Evolutionary conservation across 2,797 vertebrate species (phyloP).

Genomic region (Scarus forsteni): DNA sequence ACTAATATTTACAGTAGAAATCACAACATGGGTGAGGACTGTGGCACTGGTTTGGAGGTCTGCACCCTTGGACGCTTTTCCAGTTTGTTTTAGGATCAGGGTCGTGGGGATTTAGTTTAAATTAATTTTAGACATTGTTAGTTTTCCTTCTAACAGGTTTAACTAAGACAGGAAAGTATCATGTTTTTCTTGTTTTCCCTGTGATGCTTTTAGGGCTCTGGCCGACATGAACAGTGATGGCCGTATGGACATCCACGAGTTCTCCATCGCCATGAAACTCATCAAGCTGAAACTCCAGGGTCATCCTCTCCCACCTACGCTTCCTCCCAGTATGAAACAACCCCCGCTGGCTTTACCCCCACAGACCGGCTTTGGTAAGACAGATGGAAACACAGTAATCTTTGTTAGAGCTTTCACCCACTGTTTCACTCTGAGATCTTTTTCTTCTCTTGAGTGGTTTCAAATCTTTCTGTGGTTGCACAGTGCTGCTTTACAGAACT

Average conservation of each 20-base stretch:
- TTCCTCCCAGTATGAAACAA: constrained; percentile 95
- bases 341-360: constrained; percentile 87
- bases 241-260: constrained; percentile 96
- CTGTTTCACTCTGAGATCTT: too few species aligned
- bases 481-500: background rate
- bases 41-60: too few species aligned
- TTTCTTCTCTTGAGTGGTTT: too few species aligned
- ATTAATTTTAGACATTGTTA: too few species aligned
- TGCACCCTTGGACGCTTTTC: too few species aligned
- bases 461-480: background rate
- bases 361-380: constrained; percentile 88
- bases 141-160: too few species aligned
- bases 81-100: too few species aligned
- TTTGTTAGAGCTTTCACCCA: too few species aligned
- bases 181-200: background rate
- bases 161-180: background rate
- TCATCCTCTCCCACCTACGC: constrained; percentile 91
- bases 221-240: constrained; percentile 98
- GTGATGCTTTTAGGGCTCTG: constrained; percentile 87
- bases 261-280: constrained; percentile 99
- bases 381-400: background rate
- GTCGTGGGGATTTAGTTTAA: too few species aligned
- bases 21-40: too few species aligned
- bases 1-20: too few species aligned
- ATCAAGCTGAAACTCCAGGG: constrained; percentile 98